Conservation (phyloP, 1,140 invertebrate genomes). For the Cotesia vestalis region DNA sequence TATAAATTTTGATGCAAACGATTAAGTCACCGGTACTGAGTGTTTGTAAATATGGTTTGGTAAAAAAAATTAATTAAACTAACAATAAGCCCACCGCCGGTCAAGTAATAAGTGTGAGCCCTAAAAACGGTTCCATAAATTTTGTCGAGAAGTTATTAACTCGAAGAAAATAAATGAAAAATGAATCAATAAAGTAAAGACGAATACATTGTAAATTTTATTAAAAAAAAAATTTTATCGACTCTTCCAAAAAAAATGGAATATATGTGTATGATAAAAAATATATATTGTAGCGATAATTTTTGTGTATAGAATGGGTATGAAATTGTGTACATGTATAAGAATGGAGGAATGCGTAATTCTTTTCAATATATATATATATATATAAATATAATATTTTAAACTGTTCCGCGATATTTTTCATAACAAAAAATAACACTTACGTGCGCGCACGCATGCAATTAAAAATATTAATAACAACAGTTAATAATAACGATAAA, state of each 20-base stretch:
- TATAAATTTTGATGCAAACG: neutral
- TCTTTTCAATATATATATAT: neutral
- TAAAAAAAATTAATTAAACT: neutral
- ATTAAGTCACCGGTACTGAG: slow-evolving; percentile 1
- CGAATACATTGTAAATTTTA: slow-evolving; percentile 3
- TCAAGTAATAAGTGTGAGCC: neutral
- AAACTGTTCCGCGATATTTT: neutral
- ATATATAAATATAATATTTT: neutral
- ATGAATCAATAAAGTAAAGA: neutral
- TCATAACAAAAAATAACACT: neutral
- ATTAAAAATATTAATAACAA: neutral
- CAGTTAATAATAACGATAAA: too few species aligned
- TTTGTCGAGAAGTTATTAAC: slow-evolving; percentile 1
- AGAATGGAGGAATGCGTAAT: slow-evolving; percentile 13
- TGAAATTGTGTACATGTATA: slow-evolving; percentile 19
- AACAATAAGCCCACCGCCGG: neutral
- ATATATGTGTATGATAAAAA: slow-evolving; percentile 27
- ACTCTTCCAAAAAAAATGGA: slow-evolving; percentile 11
- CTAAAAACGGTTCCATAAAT: neutral
- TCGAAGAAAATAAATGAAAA: neutral
- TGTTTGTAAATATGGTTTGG: slow-evolving; percentile 2
- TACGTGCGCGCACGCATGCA: slow-evolving; percentile 10
- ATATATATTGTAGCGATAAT: slow-evolving; percentile 9
- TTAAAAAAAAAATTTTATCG: slow-evolving; percentile 6
- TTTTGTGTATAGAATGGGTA: slow-evolving; percentile 12